Conservation (phyloP, 2,888 invertebrate genomes). For the Lottia gigantea region DNA sequence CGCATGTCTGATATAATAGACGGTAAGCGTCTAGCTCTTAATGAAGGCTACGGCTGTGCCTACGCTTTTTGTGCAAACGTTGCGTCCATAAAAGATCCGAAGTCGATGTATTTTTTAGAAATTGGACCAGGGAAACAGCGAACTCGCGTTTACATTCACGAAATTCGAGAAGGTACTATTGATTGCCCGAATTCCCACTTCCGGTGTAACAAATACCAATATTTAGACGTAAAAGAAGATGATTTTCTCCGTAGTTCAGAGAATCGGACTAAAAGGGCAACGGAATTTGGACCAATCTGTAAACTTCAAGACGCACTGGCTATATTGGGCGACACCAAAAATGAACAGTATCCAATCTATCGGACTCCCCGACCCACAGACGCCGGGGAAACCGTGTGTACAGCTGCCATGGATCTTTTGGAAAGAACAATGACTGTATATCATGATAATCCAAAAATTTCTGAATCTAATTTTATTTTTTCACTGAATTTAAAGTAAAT, state of each 20-base stretch:
- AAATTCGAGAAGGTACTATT: conserved; percentile 1
- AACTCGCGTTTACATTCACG: conserved; percentile 1
- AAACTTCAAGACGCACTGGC: conserved; percentile 1
- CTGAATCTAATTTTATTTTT: no score
- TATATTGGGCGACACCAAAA: conserved; percentile 15
- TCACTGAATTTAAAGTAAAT: no score
- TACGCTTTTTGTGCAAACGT: conserved; percentile 9
- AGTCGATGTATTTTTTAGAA: conserved; percentile 8
- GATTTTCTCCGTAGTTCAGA: not conserved
- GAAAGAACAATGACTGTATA: conserved; percentile 15
- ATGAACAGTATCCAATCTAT: conserved; percentile 12
- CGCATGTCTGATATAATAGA: conserved; percentile 7
- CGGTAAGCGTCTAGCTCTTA: not conserved
- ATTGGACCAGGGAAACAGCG: not conserved
- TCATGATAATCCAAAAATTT: conserved; percentile 3
- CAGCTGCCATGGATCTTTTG: conserved; percentile 14
- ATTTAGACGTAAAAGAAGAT: conserved; percentile 5
- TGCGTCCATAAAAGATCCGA: conserved; percentile 9
- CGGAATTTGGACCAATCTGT: not conserved
- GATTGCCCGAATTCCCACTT: conserved; percentile 10
- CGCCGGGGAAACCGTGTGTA: conserved; percentile 4
- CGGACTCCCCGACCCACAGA: conserved; percentile 13
- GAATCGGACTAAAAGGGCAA: not conserved
- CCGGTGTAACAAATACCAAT: conserved; percentile 14
- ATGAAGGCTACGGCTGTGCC: conserved; percentile 11